phyloP scores from a whole-genome alignment of 2,888 invertebrate species.

The Polietes domitor region DNA sequence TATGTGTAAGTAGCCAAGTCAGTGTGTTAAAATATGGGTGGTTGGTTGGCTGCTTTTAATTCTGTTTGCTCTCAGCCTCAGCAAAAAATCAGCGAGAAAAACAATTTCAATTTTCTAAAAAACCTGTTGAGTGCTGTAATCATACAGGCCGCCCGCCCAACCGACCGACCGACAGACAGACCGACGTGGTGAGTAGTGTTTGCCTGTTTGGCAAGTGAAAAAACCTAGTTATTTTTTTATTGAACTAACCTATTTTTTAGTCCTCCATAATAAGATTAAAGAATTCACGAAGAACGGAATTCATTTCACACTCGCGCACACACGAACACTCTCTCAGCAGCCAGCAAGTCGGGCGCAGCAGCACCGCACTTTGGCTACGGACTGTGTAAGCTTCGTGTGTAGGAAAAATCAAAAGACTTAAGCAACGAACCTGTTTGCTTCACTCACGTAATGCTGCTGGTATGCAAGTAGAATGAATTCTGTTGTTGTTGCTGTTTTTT shows the following conservation, averaged over 20 bases:
- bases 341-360: no score
- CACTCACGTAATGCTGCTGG: conserved; percentile 52
- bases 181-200: not conserved
- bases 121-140: conserved; percentile 37
- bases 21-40: not conserved
- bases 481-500: no score
- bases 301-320: conserved; percentile 37
- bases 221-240: conserved; percentile 64
- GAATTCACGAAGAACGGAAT: conserved; percentile 55
- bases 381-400: no score
- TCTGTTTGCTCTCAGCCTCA: conserved; percentile 15
- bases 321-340: conserved; percentile 8
- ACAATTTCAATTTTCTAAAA: conserved; percentile 29
- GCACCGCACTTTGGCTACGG: no score
- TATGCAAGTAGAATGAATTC: conserved; percentile 46
- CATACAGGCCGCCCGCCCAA: no score
- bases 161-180: not conserved
- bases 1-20: conserved; percentile 17
- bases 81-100: not conserved
- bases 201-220: conserved; percentile 8
- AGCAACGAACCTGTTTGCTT: conserved; percentile 60
- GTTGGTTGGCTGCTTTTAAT: not conserved
- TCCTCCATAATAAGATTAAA: conserved; percentile 42
- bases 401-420: conserved; percentile 62
- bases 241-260: conserved; percentile 62